Conservation (phyloP, 2,888 invertebrate genomes). For the Dryococelus australis region DNA sequence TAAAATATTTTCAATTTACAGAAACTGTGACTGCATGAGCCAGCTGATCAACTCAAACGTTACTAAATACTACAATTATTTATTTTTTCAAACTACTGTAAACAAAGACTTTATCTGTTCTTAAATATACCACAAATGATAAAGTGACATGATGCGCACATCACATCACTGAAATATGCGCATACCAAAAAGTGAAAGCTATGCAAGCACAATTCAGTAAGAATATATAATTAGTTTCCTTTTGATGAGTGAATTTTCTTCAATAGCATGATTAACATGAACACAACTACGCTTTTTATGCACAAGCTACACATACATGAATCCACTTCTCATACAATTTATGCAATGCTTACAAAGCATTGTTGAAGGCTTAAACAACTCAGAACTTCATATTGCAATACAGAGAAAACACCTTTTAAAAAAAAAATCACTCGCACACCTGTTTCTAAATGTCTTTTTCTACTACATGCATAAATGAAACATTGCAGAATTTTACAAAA, state of each 20-base stretch:
- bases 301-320: neutral
- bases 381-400: neutral
- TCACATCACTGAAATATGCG: neutral
- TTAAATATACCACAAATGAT: neutral
- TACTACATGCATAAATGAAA: neutral
- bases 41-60: neutral
- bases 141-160: neutral
- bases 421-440: neutral
- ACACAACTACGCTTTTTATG: neutral
- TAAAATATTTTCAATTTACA: neutral
- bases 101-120: neutral
- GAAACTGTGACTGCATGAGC: neutral
- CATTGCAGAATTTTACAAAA: neutral
- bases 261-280: neutral
- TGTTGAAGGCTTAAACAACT: neutral
- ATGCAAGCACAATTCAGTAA: neutral
- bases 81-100: neutral
- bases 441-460: slow-evolving; percentile 4
- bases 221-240: neutral
- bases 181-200: neutral
- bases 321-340: slow-evolving; percentile 9
- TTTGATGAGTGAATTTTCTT: neutral
- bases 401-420: neutral
- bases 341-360: slow-evolving; percentile 9
- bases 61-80: neutral